Evolutionary conservation across 2,113 vertebrate species (phyloP).

Genomic region (Elanus axillaris): DNA sequence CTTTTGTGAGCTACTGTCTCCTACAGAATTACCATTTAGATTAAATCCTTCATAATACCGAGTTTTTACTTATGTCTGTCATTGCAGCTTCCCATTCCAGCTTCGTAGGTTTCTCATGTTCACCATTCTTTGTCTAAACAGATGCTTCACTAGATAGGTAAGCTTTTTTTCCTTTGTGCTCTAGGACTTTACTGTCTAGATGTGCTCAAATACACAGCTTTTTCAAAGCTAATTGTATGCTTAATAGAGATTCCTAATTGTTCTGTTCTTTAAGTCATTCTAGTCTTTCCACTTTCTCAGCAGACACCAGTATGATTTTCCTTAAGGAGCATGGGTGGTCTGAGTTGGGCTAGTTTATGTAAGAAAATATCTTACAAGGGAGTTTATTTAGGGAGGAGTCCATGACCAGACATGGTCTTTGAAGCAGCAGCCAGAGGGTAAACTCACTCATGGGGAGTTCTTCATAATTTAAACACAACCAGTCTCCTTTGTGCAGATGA

Average conservation of each 20-base stretch:
- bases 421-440: neutral
- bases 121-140: neutral
- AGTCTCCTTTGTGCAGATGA: neutral
- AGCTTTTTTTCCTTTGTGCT: neutral
- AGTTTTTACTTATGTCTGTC: neutral
- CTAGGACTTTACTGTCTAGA: neutral
- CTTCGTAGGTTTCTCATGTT: neutral
- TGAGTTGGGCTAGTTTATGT: neutral
- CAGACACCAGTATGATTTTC: slow-evolving; percentile 1
- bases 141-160: neutral
- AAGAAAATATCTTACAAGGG: neutral
- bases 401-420: neutral
- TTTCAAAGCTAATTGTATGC: neutral
- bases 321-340: neutral
- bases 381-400: slow-evolving; percentile 26
- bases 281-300: slow-evolving; percentile 32
- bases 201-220: neutral
- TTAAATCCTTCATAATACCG: neutral
- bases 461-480: neutral
- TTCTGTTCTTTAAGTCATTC: slow-evolving; percentile 2
- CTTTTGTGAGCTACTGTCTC: neutral
- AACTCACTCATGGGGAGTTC: neutral
- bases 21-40: neutral
- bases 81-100: neutral
- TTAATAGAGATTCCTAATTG: neutral